Base-by-base conservation (phyloP, 2,888 invertebrate genomes). In the Quadroppia sp. region DNA sequence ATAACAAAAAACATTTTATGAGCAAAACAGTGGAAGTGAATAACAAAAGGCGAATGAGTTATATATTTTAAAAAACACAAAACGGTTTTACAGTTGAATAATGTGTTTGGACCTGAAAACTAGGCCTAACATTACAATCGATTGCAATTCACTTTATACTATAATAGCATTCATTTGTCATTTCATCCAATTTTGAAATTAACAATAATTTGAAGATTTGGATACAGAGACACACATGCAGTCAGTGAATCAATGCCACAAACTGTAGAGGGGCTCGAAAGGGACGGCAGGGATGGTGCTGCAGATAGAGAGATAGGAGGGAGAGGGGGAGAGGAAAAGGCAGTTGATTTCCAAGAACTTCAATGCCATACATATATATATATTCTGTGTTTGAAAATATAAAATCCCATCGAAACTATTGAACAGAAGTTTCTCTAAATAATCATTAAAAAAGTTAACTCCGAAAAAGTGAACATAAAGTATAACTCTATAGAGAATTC, bases 111-210 rank as follows among this genome's bases (percentile, higher is more conserved):
- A 53, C 53, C 25, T 23, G 25, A 53, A 53, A 53, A 53, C 20
- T 53, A 23, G 23, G 6, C 23, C 20, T 25, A n/a, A n/a, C n/a
- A n/a, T n/a, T n/a, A 20, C 53, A 53, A 25, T 13, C 23, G 53
- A 20, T 23, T 23, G 17, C 53, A 23, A 23, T 53, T 53, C 25
- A 25, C 53, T 50, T 20, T 20, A 23, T 23, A 11, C 25, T 9
- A 61, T 61, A 61, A 61, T 61, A 32, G 61, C 61, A 61, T 61
- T 61, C 61, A 61, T 61, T 61, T 61, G 32, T 61, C 61, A 53
- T 53, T 53, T 53, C 15, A 53, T 53, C 25, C 53, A 53, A 25
- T 53, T 53, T 53, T 9, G 11, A 53, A 53, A 53, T 53, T 53
- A 53, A 53, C 53, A 25, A 2, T 25, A 53, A 53, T 53, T 20